Conservation (phyloP, 2,888 invertebrate species). For the Sesia bembeciformis region DNA sequence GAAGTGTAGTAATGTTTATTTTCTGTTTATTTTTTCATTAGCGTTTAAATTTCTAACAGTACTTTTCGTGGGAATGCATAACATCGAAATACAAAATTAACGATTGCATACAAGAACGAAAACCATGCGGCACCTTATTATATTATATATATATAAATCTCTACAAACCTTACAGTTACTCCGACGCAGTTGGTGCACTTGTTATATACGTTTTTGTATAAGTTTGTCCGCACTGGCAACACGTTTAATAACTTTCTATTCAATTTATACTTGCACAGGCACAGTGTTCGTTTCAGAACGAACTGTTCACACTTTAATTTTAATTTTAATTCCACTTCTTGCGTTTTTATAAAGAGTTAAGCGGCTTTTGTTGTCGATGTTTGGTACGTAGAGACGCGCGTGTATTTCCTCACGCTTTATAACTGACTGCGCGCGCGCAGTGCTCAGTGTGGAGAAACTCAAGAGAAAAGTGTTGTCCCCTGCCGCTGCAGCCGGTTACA, state of each 20-base stretch:
- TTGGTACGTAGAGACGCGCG: constrained; percentile 29
- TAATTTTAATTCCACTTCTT: not conserved
- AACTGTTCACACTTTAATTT: constrained; percentile 20
- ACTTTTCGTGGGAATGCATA: too few species aligned
- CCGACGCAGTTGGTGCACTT: constrained; percentile 30
- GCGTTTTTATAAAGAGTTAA: too few species aligned
- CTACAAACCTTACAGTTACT: constrained; percentile 55
- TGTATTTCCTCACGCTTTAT: constrained; percentile 31
- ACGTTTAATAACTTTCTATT: constrained; percentile 38
- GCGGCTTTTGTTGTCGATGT: too few species aligned
- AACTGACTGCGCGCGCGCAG: constrained; percentile 45
- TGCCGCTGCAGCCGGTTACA: constrained; percentile 50
- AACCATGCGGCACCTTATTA: too few species aligned
- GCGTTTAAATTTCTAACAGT: too few species aligned
- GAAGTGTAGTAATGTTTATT: too few species aligned
- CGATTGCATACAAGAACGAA: too few species aligned
- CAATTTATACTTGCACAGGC: constrained; percentile 13
- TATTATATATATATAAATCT: too few species aligned
- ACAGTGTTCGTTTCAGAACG: constrained; percentile 10
- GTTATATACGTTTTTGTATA: constrained; percentile 21
- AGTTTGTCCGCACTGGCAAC: constrained; percentile 31
- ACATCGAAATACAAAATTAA: too few species aligned
- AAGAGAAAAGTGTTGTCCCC: constrained; percentile 60
- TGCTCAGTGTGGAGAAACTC: constrained; percentile 41
- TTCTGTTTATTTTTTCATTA: too few species aligned